A percentile compares a stretch with the other conserved stretches of the same genome.
These are phyloP conservation scores for Ischnura elegans DNA, from an alignment of 2,888 invertebrate genomes.

Conservation along the genomic window DNA sequence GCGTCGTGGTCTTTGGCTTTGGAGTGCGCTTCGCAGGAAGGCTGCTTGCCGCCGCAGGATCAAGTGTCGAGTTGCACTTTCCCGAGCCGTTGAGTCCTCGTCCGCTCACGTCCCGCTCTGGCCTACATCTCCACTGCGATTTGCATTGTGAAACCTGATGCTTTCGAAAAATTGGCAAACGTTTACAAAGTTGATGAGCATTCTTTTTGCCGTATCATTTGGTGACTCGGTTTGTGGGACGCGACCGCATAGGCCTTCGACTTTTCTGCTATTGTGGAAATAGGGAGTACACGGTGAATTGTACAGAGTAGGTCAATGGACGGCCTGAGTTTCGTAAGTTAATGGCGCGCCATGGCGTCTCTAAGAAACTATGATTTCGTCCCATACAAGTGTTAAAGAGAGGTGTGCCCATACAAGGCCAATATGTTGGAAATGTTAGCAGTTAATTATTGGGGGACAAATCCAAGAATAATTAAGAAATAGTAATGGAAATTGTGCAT, in stretches of 20 bases:
- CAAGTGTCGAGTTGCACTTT: neutral
- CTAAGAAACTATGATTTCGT: too few relatives aligned
- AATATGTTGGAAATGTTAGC: too few relatives aligned
- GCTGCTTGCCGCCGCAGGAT: neutral
- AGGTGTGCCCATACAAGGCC: too few relatives aligned
- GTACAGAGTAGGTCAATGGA: too few relatives aligned
- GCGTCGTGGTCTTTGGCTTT: neutral
- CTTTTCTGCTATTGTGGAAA: too few relatives aligned
- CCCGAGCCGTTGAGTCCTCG: neutral
- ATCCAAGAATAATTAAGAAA: too few relatives aligned
- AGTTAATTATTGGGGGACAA: too few relatives aligned
- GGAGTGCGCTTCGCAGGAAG: neutral
- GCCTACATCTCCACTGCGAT: neutral
- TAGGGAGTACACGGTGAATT: too few relatives aligned
- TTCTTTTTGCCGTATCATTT: neutral
- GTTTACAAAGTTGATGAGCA: neutral
- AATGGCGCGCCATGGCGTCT: too few relatives aligned
- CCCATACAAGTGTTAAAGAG: too few relatives aligned
- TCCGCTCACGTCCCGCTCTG: neutral
- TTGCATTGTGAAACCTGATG: neutral
- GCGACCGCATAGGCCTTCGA: neutral
- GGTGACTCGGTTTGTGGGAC: neutral
- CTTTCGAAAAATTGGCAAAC: neutral
- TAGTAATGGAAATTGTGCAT: too few relatives aligned
- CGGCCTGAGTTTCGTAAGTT: too few relatives aligned